phyloP scores from a whole-genome alignment of 2,888 invertebrate species.

The Ethmia dodecea region DNA sequence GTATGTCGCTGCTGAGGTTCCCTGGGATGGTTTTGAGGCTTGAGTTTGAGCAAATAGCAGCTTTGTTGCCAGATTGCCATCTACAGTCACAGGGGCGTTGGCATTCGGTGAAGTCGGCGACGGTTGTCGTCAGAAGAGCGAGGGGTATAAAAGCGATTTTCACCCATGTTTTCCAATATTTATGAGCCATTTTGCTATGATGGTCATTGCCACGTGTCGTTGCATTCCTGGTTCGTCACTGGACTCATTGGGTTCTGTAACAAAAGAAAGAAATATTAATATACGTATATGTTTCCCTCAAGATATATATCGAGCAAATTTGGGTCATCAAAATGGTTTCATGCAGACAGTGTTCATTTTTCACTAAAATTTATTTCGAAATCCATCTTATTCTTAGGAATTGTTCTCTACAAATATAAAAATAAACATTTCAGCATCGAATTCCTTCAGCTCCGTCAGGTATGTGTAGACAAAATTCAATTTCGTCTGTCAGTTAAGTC shows the following conservation, averaged over 20 bases:
- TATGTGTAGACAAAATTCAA: too few species aligned
- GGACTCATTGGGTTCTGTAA: slow-evolving; percentile 64
- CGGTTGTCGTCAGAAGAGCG: slow-evolving; percentile 45
- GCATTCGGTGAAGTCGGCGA: slow-evolving; percentile 80
- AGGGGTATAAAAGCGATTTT: slow-evolving; percentile 53
- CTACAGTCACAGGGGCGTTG: slow-evolving; percentile 87
- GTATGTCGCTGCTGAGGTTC: slow-evolving; percentile 84
- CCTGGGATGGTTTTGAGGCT: slow-evolving; percentile 83
- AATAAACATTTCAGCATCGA: too few species aligned
- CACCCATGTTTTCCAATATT: slow-evolving; percentile 71
- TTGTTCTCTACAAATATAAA: too few species aligned
- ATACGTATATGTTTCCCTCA: too few species aligned
- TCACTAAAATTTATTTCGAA: too few species aligned
- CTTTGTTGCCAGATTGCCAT: slow-evolving; percentile 91
- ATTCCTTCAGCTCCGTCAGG: too few species aligned
- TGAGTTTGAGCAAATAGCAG: slow-evolving; percentile 87
- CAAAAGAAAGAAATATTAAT: slow-evolving; percentile 26
- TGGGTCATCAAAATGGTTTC: too few species aligned
- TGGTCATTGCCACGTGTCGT: slow-evolving; percentile 66
- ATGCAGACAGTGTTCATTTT: too few species aligned
- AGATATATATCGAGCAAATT: too few species aligned
- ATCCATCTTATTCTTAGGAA: too few species aligned
- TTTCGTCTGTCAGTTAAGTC: too few species aligned
- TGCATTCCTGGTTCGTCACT: slow-evolving; percentile 44
- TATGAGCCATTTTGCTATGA: slow-evolving; percentile 68